A percentile compares a stretch with the other conserved stretches of the same genome.
Evolutionary conservation across 2,888 invertebrate genomes (phyloP).

Genomic region (Agrotis ipsilon): DNA sequence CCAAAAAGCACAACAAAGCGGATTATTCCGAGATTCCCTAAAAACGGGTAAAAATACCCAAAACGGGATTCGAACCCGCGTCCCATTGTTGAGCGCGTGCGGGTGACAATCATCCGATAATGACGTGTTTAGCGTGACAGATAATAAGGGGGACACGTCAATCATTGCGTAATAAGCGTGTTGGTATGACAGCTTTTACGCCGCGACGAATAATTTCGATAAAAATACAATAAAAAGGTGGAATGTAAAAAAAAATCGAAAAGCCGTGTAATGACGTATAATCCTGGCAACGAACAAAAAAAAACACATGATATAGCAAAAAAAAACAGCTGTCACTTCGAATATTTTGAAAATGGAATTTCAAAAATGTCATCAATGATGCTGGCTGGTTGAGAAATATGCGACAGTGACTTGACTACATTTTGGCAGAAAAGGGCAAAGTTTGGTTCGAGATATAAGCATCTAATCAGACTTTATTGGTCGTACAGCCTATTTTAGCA

Average conservation of each 20-base stretch:
- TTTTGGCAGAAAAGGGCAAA: neutral
- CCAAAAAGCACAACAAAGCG: constrained; percentile 64
- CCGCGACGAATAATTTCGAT: constrained; percentile 15
- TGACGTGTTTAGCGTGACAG: constrained; percentile 69
- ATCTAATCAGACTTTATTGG: too few relatives aligned
- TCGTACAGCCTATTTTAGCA: too few relatives aligned
- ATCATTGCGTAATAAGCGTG: constrained; percentile 68
- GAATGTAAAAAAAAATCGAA: constrained; percentile 17
- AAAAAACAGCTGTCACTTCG: constrained; percentile 37
- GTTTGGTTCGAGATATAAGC: neutral
- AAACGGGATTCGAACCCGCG: constrained; percentile 63
- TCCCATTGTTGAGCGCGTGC: constrained; percentile 65
- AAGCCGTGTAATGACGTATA: constrained; percentile 20
- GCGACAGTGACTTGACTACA: neutral
- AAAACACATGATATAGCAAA: constrained; percentile 4
- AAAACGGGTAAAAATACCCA: constrained; percentile 73
- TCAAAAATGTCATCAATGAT: neutral
- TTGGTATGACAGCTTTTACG: constrained; percentile 52
- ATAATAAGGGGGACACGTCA: constrained; percentile 71
- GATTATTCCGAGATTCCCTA: constrained; percentile 72
- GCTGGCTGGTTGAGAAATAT: neutral
- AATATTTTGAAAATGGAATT: constrained; percentile 40
- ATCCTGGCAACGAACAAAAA: constrained; percentile 36
- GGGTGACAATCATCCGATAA: constrained; percentile 75
- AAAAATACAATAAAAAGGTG: neutral